These are phyloP conservation scores for Margaritifera margaritifera DNA, from an alignment of 2,888 invertebrate species.

Conservation along the genomic window DNA sequence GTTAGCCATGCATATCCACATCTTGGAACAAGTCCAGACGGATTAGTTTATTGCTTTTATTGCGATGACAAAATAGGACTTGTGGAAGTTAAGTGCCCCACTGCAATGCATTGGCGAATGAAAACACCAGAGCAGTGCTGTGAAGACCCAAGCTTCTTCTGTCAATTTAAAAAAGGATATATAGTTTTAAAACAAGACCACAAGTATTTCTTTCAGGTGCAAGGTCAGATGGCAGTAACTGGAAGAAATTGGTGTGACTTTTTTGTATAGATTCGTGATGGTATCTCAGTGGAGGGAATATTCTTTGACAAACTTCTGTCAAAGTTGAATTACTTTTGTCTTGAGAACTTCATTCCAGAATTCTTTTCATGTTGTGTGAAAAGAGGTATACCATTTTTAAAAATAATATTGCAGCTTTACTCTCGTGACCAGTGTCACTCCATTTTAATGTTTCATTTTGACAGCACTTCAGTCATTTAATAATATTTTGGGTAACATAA, in stretches of 20 bases:
- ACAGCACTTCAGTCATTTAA: no score
- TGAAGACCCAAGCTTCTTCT: not conserved
- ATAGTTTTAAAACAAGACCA: not conserved
- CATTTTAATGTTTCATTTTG: no score
- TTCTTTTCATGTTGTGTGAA: no score
- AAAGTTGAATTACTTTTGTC: no score
- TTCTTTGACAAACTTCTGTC: no score
- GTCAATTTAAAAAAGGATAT: not conserved
- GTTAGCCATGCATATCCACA: not conserved
- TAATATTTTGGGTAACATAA: no score
- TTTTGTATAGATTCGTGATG: not conserved
- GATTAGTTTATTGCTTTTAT: not conserved
- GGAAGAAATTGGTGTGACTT: slow-evolving; percentile 2
- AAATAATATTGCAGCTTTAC: no score
- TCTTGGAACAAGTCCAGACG: slow-evolving; percentile 3
- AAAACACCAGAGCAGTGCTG: not conserved
- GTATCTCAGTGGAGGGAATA: not conserved
- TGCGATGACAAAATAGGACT: slow-evolving; percentile 1
- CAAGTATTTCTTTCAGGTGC: slow-evolving; percentile 1
- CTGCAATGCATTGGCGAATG: not conserved
- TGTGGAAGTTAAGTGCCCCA: not conserved
- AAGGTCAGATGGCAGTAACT: slow-evolving; percentile 4
- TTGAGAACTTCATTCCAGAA: no score
- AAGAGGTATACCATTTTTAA: no score
- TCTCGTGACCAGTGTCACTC: no score